These are phyloP conservation scores for Margaritifera margaritifera DNA, from an alignment of 2,888 invertebrate genomes.

Conservation along the genomic window DNA sequence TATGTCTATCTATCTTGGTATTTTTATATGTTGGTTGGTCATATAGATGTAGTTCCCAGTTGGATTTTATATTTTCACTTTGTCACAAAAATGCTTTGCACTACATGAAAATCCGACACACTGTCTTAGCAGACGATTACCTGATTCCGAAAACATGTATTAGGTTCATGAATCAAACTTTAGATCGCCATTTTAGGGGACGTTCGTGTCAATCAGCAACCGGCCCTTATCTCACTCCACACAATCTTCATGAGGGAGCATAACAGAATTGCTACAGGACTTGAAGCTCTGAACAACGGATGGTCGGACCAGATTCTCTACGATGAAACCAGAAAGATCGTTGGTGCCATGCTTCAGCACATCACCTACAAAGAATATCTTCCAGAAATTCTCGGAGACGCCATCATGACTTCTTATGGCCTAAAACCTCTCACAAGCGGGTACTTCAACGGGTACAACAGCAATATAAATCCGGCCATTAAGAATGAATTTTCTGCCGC, in stretches of 20 bases:
- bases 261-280: not conserved
- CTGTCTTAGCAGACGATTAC: no score
- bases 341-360: not conserved
- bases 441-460: not conserved
- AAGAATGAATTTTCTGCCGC: not conserved
- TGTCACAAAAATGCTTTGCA: no score
- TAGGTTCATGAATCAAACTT: no score
- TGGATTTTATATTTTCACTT: no score
- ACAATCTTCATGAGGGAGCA: conserved; percentile 4
- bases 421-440: not conserved
- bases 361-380: conserved; percentile 1
- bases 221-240: not conserved
- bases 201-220: no score
- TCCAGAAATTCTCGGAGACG: not conserved
- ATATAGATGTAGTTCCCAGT: no score
- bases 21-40: no score
- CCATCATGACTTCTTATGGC: conserved; percentile 1
- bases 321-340: conserved; percentile 1
- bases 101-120: no score
- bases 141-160: no score
- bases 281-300: not conserved
- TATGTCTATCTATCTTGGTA: no score
- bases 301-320: not conserved
- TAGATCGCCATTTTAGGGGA: no score
- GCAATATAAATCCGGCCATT: not conserved